These are phyloP conservation scores for Alethe diademata DNA, from an alignment of 2,113 vertebrate species.

Conservation along the genomic window DNA sequence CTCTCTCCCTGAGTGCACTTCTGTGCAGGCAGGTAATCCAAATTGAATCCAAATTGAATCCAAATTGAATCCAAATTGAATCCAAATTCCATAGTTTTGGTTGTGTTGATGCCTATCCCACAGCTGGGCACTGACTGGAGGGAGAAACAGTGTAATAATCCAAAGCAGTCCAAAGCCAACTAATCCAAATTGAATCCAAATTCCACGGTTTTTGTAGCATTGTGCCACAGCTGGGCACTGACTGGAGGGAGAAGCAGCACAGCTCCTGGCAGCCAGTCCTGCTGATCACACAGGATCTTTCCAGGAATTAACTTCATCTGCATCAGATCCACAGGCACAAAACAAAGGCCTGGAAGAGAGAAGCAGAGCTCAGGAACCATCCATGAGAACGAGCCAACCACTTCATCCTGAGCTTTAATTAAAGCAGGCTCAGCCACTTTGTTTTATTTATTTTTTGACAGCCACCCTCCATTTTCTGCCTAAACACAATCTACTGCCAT, in stretches of 20 bases:
- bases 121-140: not conserved
- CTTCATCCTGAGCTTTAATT: conserved; percentile 31
- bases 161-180: too few relatives aligned
- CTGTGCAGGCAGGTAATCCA: not conserved
- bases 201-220: too few relatives aligned
- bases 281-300: not conserved
- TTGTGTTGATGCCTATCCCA: not conserved
- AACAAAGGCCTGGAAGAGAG: not conserved
- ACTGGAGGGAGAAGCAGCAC: not conserved
- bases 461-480: not conserved
- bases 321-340: not conserved
- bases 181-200: too few relatives aligned
- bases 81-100: not conserved
- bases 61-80: too few relatives aligned
- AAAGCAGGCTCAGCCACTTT: not conserved
- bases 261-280: not conserved
- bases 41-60: too few relatives aligned
- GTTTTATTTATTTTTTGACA: conserved; percentile 23
- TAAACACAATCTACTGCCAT: not conserved
- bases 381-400: not conserved
- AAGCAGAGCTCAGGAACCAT: not conserved
- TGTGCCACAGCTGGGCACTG: not conserved
- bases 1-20: not conserved
- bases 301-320: not conserved
- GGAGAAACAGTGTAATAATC: not conserved